These are phyloP conservation scores for Sinocyclocheilus maitianheensis DNA, from an alignment of 2,113 vertebrate species.

Conservation along the genomic window DNA sequence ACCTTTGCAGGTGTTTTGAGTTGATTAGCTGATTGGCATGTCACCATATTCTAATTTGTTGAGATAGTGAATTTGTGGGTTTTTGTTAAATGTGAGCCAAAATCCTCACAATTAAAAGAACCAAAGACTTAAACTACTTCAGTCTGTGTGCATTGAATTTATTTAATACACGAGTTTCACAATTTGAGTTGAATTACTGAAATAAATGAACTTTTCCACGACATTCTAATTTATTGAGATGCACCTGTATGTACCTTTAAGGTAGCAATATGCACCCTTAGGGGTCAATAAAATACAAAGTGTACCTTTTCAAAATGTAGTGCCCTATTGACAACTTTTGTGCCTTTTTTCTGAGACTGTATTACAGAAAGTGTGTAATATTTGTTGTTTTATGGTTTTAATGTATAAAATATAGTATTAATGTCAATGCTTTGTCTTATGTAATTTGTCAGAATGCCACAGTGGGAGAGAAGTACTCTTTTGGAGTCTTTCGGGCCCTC, in stretches of 20 bases:
- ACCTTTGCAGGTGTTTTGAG: no score
- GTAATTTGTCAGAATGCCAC: slow-evolving; percentile 70
- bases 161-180: no score
- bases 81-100: no score
- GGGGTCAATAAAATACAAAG: not conserved
- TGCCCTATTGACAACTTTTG: not conserved
- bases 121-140: no score
- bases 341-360: not conserved
- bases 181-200: no score
- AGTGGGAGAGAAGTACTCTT: slow-evolving; percentile 75
- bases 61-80: no score
- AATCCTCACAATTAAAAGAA: no score
- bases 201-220: no score
- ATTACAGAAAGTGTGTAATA: not conserved
- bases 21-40: no score
- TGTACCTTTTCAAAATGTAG: not conserved
- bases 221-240: no score
- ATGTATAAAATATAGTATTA: not conserved
- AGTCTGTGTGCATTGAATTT: no score
- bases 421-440: not conserved
- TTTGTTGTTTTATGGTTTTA: not conserved
- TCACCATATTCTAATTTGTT: no score
- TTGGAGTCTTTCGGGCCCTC: slow-evolving; percentile 75
- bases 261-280: not conserved
- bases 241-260: not conserved